phyloP scores from a whole-genome alignment of 1,140 invertebrate genomes.

The Agrilus planipennis region DNA sequence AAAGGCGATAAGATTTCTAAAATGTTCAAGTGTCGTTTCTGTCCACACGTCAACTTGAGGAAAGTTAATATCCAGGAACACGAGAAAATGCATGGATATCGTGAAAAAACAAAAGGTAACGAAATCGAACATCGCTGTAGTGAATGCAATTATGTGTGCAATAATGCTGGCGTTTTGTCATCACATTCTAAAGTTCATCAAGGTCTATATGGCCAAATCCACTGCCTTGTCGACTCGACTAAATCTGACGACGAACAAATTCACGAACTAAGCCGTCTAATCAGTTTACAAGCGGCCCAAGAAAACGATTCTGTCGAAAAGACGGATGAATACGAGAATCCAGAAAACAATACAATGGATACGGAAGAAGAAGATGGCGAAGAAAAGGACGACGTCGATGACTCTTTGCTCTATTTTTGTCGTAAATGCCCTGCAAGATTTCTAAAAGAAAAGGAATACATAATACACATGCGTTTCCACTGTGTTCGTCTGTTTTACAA shows the following conservation, averaged over 20 bases:
- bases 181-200: constrained; percentile 69
- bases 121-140: constrained; percentile 46
- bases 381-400: constrained; percentile 16
- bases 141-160: constrained; percentile 71
- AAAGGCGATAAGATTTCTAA: constrained; percentile 60
- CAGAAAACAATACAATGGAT: constrained; percentile 17
- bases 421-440: constrained; percentile 64
- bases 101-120: constrained; percentile 32
- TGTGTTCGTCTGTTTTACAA: constrained; percentile 46
- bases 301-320: constrained; percentile 18
- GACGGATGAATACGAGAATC: constrained; percentile 16
- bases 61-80: constrained; percentile 75
- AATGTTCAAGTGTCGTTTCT: constrained; percentile 75
- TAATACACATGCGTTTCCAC: constrained; percentile 55
- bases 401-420: constrained; percentile 43
- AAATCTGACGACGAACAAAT: constrained; percentile 55
- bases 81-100: constrained; percentile 67
- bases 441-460: constrained; percentile 50
- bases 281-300: constrained; percentile 8
- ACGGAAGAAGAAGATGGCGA: constrained; percentile 16
- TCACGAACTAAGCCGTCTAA: constrained; percentile 41
- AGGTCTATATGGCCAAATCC: constrained; percentile 54
- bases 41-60: constrained; percentile 68
- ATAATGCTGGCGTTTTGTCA: constrained; percentile 59
- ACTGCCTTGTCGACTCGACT: constrained; percentile 52